Base-by-base conservation (phyloP, 2,113 vertebrate genomes). In the Nanorana parkeri region DNA sequence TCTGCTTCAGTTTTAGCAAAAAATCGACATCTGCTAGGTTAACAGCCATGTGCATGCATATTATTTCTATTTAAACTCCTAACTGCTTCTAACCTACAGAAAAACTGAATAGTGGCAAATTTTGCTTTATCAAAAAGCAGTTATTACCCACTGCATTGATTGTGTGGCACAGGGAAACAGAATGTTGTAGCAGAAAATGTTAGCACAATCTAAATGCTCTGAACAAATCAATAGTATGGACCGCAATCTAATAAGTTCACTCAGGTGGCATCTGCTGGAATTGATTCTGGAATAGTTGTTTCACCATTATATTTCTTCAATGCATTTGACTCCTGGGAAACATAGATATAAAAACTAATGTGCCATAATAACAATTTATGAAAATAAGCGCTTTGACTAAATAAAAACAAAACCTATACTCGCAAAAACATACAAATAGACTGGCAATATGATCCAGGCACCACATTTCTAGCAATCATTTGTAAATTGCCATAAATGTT, bases 161-260 rank as follows among this genome's bases (percentile, higher is more conserved):
- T 76, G 52, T 41, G n/a, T 68, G 80, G 72, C 51, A 68, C 61
- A 24, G 72, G 28, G 24, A 82, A 68, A 47, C 28, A 51, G 65
- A 83, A 66, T 28, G 80, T 76, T 61, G 80, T 54, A 55, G 80
- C 32, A 55, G 71, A 74, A 83, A 83, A 83, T 76, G 80, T 76
- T 76, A 68, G 72, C 29, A 61, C 80, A 76, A 83, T 76, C 28
- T 83, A 76, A 81, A 83, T 83, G 71, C 79, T 83, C 5, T 23
- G 54, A 83, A 66, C 24, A 55, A 67, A 83, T 83, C 80, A 76
- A 83, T 83, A 76, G 64, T 83, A 83, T 83, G 21, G 80, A 83
- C 72, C 76, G 65, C 72, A 83, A 63, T 75, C 72, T 83, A 82
- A 82, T 82, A 83, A 83, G 80, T 75, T 83, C 80, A 76, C 29